These are phyloP conservation scores for Nasonovia ribisnigri DNA, from an alignment of 2,888 invertebrate species.

Conservation along the genomic window DNA sequence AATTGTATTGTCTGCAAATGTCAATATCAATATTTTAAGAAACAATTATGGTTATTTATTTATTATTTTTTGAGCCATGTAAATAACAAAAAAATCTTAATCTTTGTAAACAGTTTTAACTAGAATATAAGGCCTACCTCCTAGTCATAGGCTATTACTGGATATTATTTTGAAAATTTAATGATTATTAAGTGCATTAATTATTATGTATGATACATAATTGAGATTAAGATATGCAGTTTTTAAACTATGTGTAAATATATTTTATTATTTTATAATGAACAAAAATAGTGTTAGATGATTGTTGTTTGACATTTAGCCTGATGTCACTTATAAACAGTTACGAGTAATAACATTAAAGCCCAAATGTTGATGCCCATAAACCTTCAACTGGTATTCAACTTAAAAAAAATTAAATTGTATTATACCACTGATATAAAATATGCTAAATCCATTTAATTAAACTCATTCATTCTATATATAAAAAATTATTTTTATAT, in stretches of 20 bases:
- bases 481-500: background rate
- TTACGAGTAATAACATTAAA: background rate
- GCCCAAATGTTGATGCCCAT: background rate
- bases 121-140: conserved; percentile 61
- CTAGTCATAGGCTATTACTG: conserved; percentile 64
- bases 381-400: background rate
- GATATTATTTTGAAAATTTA: conserved; percentile 48
- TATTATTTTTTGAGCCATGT: conserved; percentile 57
- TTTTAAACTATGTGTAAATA: conserved; percentile 62
- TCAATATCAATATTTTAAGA: conserved; percentile 42
- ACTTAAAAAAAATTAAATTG: background rate
- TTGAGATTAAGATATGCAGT: conserved; percentile 28
- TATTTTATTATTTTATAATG: conserved; percentile 60
- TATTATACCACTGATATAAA: background rate
- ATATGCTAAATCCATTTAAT: background rate
- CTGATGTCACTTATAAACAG: background rate
- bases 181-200: conserved; percentile 16
- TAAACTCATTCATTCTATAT: background rate
- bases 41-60: conserved; percentile 45
- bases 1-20: conserved; percentile 45
- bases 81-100: conserved; percentile 53
- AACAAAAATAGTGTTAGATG: conserved; percentile 35
- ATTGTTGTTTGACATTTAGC: background rate
- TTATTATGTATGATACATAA: conserved; percentile 23
- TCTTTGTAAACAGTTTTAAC: conserved; percentile 46